Percentiles rank a stretch among this genome's conserved stretches.
Conservation (phyloP, 2,888 invertebrate genomes). For the Acanthosoma haemorrhoidale region DNA sequence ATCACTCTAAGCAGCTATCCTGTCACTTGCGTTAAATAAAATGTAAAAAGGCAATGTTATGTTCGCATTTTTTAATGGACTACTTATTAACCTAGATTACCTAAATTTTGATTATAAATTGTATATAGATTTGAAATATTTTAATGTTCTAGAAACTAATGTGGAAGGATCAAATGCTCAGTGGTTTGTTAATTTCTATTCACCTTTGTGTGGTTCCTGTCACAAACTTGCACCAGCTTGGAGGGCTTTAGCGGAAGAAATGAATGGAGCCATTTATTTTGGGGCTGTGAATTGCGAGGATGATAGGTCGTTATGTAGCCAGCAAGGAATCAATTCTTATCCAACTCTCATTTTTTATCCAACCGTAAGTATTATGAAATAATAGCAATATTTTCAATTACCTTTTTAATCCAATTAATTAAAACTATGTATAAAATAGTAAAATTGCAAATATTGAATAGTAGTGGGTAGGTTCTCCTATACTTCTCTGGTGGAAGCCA, state of each 20-base stretch:
- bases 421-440: too few relatives aligned
- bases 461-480: too few relatives aligned
- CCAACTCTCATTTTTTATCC: constrained; percentile 70
- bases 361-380: constrained; percentile 47
- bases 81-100: too few relatives aligned
- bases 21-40: too few relatives aligned
- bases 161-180: constrained; percentile 59
- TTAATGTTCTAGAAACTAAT: constrained; percentile 50
- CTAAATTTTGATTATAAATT: not conserved
- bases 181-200: constrained; percentile 85
- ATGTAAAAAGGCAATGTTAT: too few relatives aligned
- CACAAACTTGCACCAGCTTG: constrained; percentile 76
- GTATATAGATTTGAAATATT: too few relatives aligned
- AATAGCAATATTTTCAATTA: not conserved
- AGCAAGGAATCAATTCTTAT: constrained; percentile 67
- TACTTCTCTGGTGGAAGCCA: too few relatives aligned
- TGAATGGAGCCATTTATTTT: constrained; percentile 72
- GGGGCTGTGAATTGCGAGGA: constrained; percentile 86
- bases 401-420: not conserved
- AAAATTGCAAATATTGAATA: too few relatives aligned
- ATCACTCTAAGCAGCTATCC: too few relatives aligned
- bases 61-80: too few relatives aligned
- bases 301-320: constrained; percentile 70
- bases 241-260: constrained; percentile 68
- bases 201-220: constrained; percentile 79